Conservation (phyloP, 2,888 invertebrate species). For the Phasia obesa region DNA sequence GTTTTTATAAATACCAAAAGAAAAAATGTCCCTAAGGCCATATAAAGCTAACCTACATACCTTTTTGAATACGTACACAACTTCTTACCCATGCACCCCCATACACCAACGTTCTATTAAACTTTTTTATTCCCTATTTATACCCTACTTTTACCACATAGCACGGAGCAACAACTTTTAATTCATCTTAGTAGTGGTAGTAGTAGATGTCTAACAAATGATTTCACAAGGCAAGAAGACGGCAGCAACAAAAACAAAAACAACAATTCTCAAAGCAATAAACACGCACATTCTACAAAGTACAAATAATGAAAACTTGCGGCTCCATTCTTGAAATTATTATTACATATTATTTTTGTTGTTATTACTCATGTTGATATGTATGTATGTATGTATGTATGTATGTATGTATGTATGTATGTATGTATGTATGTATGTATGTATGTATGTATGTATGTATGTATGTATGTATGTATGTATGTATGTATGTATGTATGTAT, state of each 20-base stretch:
- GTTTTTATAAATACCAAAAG: background rate
- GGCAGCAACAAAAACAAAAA: conserved; percentile 21
- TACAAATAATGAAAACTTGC: conserved; percentile 45
- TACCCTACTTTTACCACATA: too few relatives aligned
- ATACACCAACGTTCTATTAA: conserved; percentile 27
- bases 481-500: too few relatives aligned
- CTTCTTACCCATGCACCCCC: background rate
- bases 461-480: too few relatives aligned
- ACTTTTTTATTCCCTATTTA: conserved; percentile 17
- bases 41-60: conserved; percentile 45
- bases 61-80: conserved; percentile 6
- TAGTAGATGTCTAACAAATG: conserved; percentile 17
- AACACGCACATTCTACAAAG: conserved; percentile 56
- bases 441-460: too few relatives aligned
- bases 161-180: too few relatives aligned
- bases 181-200: background rate
- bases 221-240: conserved; percentile 3
- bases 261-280: conserved; percentile 49
- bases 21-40: conserved; percentile 50
- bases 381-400: too few relatives aligned
- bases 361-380: conserved; percentile 18
- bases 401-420: too few relatives aligned
- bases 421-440: too few relatives aligned
- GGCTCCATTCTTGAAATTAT: too few relatives aligned
- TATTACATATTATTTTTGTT: conserved; percentile 33